Evolutionary conservation across 2,113 vertebrate species (phyloP).

Genomic region (Toxostoma redivivum): DNA sequence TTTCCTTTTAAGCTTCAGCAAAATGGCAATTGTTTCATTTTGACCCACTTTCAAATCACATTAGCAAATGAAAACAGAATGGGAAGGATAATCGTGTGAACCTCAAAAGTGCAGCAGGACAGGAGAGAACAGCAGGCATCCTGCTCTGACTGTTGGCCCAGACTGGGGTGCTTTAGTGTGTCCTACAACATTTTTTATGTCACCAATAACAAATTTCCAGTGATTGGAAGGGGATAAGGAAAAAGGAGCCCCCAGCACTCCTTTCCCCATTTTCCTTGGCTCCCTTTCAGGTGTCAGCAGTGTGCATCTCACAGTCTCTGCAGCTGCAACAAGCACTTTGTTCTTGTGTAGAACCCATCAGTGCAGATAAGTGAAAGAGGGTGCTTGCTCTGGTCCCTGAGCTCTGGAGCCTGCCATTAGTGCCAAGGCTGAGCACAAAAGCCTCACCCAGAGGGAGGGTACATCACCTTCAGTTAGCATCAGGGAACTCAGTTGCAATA

Average conservation of each 20-base stretch:
- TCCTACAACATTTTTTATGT: not conserved
- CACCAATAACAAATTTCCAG: not conserved
- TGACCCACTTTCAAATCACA: not conserved
- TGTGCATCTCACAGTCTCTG: not conserved
- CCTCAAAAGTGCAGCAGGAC: not conserved
- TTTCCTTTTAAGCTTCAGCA: not conserved
- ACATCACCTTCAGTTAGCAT: not conserved
- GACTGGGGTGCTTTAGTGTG: not conserved
- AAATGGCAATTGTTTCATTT: not conserved
- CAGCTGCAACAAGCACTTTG: not conserved
- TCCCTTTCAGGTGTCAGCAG: not conserved
- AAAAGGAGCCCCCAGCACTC: fast-evolving
- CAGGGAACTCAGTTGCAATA: not conserved
- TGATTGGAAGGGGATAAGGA: not conserved
- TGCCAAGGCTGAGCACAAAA: not conserved
- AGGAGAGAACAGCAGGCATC: not conserved
- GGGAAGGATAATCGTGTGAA: not conserved
- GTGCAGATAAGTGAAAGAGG: not conserved
- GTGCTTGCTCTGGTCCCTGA: not conserved
- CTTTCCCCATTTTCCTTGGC: not conserved
- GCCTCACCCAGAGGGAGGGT: not conserved
- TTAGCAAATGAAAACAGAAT: not conserved
- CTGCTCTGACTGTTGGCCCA: not conserved
- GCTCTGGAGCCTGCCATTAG: not conserved
- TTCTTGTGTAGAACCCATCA: not conserved